These are phyloP conservation scores for Eumaeus atala DNA, from an alignment of 1,140 invertebrate genomes.

Conservation along the genomic window DNA sequence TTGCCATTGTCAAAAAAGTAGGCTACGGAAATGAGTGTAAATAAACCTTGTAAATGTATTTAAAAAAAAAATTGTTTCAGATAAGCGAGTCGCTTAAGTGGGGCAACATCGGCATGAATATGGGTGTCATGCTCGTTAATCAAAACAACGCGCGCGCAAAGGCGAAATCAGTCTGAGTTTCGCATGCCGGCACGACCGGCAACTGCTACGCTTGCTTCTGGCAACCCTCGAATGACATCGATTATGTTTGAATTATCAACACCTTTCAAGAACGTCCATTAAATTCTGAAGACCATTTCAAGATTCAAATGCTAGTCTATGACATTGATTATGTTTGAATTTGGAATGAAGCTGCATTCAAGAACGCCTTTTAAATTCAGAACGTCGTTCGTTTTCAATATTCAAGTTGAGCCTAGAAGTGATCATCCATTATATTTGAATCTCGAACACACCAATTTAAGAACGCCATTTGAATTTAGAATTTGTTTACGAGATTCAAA, in stretches of 20 bases:
- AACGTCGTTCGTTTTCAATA: no score
- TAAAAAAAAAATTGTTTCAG: slow-evolving; percentile 64
- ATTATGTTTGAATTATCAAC: slow-evolving; percentile 35
- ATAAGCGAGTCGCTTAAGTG: slow-evolving; percentile 80
- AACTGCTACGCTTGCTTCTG: slow-evolving; percentile 57
- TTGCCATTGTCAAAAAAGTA: not conserved
- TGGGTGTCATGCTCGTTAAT: slow-evolving; percentile 77
- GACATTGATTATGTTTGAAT: no score
- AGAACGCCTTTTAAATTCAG: no score
- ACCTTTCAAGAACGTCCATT: not conserved
- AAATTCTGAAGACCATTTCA: slow-evolving; percentile 13
- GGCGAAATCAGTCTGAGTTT: slow-evolving; percentile 67
- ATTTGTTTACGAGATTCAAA: no score
- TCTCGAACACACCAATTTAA: no score
- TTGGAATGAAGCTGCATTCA: no score
- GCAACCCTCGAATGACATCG: slow-evolving; percentile 46
- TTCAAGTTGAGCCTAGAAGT: no score
- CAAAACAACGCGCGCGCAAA: slow-evolving; percentile 66
- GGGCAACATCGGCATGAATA: slow-evolving; percentile 80
- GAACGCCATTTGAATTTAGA: no score
- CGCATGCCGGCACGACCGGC: slow-evolving; percentile 47
- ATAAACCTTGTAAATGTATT: not conserved
- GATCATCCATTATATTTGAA: no score
- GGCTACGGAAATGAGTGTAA: not conserved
- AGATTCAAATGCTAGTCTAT: not conserved